These are phyloP conservation scores for Mechanitis messenoides DNA, from an alignment of 2,888 invertebrate genomes.

Conservation along the genomic window DNA sequence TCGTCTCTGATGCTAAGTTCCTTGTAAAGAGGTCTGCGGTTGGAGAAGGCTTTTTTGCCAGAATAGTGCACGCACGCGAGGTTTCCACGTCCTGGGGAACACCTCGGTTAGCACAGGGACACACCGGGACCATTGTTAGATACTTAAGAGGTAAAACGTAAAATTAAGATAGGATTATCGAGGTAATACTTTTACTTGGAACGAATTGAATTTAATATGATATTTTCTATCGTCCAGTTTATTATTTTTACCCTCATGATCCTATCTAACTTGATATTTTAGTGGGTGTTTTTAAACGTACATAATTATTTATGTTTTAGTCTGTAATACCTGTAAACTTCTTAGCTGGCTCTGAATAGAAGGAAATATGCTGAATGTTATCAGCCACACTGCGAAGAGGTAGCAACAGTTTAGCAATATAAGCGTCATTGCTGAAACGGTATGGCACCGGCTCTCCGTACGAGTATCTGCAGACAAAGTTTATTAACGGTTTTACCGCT, in stretches of 20 bases:
- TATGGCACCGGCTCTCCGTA: conserved; percentile 74
- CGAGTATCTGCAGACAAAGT: conserved; percentile 61
- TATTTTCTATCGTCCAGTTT: not conserved
- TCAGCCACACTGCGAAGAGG: conserved; percentile 79
- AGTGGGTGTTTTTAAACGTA: not conserved
- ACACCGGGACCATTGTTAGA: conserved; percentile 59
- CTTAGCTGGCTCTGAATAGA: conserved; percentile 82
- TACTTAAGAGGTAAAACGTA: conserved; percentile 1
- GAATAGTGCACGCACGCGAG: conserved; percentile 90
- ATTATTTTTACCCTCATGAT: not conserved
- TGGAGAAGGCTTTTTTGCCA: conserved; percentile 86
- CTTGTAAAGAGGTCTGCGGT: conserved; percentile 83
- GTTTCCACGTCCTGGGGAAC: conserved; percentile 84
- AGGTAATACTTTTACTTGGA: too few relatives aligned
- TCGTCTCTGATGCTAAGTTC: conserved; percentile 88
- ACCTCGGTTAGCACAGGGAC: conserved; percentile 64
- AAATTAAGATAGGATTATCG: too few relatives aligned
- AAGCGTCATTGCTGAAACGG: conserved; percentile 82
- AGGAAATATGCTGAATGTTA: conserved; percentile 78
- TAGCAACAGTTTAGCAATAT: conserved; percentile 81
- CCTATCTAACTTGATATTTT: not conserved
- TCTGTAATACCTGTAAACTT: conserved; percentile 78
- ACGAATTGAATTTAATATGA: conserved; percentile 1
- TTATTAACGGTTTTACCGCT: too few relatives aligned
- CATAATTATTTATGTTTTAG: conserved; percentile 26